These are phyloP conservation scores for Colistium nudipinnis DNA, from an alignment of 2,113 vertebrate genomes.

Conservation along the genomic window DNA sequence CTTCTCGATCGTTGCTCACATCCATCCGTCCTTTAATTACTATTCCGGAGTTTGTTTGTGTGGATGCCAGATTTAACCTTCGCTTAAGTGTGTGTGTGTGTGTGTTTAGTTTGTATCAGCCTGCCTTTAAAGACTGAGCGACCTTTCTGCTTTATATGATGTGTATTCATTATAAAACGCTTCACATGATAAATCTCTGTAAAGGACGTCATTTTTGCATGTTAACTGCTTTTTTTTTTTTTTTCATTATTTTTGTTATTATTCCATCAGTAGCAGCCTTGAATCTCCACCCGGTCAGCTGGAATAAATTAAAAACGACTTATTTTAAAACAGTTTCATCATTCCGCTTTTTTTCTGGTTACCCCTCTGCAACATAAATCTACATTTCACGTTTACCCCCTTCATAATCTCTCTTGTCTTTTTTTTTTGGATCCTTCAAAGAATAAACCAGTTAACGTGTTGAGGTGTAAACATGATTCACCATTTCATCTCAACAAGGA, in stretches of 20 bases:
- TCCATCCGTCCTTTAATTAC: neutral
- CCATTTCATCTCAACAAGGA: neutral
- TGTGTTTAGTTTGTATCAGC: neutral
- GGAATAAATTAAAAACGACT: neutral
- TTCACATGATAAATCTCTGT: conserved; percentile 6
- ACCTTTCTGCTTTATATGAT: neutral
- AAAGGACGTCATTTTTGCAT: neutral
- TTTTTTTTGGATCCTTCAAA: neutral
- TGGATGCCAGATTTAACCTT: conserved; percentile 18
- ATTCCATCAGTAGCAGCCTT: conserved; percentile 20
- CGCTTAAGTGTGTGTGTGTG: neutral
- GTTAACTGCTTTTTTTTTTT: conserved; percentile 4
- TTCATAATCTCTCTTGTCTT: neutral
- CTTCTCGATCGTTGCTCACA: conserved; percentile 25
- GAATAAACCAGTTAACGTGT: neutral
- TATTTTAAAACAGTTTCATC: neutral
- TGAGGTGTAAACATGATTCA: conserved; percentile 20
- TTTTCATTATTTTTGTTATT: neutral
- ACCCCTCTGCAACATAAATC: too few species aligned
- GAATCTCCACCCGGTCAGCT: neutral
- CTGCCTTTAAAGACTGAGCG: too few species aligned
- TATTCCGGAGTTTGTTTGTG: conserved; percentile 17
- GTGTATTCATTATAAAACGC: neutral
- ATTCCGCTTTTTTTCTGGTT: neutral
- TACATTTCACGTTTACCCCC: neutral